Percentiles rank a stretch among this genome's conserved stretches.
Evolutionary conservation across 2,113 vertebrate species (phyloP).

Genomic region (Sisor rabdophorus): DNA sequence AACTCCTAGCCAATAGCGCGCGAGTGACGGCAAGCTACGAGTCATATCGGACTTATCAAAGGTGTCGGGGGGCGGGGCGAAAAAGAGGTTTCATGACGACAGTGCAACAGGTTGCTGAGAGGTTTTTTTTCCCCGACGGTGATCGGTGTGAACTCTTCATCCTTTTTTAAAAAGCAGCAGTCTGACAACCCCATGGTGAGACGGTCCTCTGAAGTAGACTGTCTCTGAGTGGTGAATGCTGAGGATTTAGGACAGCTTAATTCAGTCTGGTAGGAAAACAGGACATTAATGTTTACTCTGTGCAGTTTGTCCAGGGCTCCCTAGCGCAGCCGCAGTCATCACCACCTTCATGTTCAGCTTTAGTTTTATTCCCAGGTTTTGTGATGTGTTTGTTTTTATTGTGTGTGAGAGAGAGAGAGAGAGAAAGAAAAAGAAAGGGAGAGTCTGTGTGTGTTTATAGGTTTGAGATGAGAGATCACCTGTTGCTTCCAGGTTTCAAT

Average conservation of each 20-base stretch:
- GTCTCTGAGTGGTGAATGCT: no score
- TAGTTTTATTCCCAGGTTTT: neutral
- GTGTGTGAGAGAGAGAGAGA: neutral
- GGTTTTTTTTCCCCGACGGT: conserved; percentile 32
- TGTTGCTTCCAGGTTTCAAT: conserved; percentile 4
- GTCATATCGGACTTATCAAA: conserved; percentile 55
- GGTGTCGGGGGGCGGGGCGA: conserved; percentile 52
- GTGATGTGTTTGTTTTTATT: neutral
- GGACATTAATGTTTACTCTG: conserved; percentile 24
- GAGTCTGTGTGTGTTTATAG: no score
- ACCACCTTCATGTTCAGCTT: neutral
- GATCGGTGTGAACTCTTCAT: conserved; percentile 16
- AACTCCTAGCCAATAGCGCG: conserved; percentile 25
- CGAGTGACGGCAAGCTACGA: conserved; percentile 34
- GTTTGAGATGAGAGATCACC: conserved; percentile 1
- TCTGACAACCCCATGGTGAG: neutral
- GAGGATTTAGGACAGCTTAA: neutral
- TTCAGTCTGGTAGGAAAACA: conserved; percentile 30
- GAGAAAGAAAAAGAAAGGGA: no score
- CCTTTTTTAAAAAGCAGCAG: conserved; percentile 4
- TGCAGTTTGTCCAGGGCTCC: conserved; percentile 3
- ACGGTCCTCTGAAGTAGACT: neutral
- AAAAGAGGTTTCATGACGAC: conserved; percentile 34
- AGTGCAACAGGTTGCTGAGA: conserved; percentile 70
- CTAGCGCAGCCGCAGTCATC: neutral